Base-by-base conservation (phyloP, 2,888 invertebrate genomes). In the Timema podura region DNA sequence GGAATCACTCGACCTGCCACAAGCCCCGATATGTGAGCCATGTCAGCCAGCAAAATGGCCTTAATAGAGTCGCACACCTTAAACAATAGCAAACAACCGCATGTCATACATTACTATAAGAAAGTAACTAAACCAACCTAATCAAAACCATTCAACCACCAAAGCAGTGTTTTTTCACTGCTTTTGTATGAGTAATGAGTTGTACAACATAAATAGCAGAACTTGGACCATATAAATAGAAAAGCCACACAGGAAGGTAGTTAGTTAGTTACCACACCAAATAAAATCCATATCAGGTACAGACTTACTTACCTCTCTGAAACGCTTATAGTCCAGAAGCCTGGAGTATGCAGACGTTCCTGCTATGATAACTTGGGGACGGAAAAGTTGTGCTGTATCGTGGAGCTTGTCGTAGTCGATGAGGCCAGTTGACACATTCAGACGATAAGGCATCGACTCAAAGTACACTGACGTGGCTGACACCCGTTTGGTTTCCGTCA, bases 1-100 rank as follows among this genome's bases (percentile, higher is more conserved):
- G 87, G 86, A 57, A 84, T 83, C 54, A 85, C 78, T 74, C 82
- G 81, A 71, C 86, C 82, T 72, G 87, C 83, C 71, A 87, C 83
- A 49, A 88, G 78, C 65, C 87, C 87, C 75, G 85, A 84, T 64
- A 88, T 84, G 77, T 87, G 87, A 48, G 87, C 86, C 86, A 88
- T 88, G 77, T 88, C 88, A 51, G 86, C 83, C 81, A 88, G 77
- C 69, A 88, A 77, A 69, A 81, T 80, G 2, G 87, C 85, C 47
- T 82, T 84, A 68, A 81, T 81, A 64, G 82, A 82, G 77, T 80
- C 77, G 70, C 78, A 80, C 69, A 87, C 85, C 79, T 84, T 70
- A 5, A 69, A 48, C 30, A 30, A 30, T 30, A 49, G 30, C 30
- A 30, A 30, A 30, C 30, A 30, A 30, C 30, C 30, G 30, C 30